Conservation (phyloP, 2,113 vertebrate species). For the Halcyon malimbica region DNA sequence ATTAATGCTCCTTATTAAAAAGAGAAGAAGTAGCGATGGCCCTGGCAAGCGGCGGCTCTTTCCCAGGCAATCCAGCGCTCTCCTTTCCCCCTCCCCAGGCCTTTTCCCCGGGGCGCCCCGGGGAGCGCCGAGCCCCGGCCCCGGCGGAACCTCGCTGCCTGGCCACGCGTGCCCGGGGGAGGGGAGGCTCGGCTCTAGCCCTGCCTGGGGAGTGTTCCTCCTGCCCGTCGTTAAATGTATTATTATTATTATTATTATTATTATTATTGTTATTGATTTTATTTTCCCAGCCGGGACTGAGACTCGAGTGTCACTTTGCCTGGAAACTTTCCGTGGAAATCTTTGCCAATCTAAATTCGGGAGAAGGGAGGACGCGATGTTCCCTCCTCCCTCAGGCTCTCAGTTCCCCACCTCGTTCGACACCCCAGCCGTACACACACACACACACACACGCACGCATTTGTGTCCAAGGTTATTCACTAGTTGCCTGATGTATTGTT, state of each 20-base stretch:
- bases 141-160: neutral
- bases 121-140: neutral
- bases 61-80: neutral
- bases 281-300: neutral
- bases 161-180: neutral
- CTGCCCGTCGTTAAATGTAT: neutral
- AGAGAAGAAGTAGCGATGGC: neutral
- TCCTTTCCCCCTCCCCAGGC: neutral
- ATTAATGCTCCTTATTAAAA: neutral
- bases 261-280: neutral
- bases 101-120: neutral
- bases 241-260: neutral
- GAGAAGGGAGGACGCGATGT: neutral
- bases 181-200: neutral
- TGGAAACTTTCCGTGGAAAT: neutral
- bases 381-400: neutral
- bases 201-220: neutral
- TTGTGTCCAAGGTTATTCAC: slow-evolving; percentile 50
- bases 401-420: neutral
- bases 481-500: slow-evolving; percentile 66
- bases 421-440: neutral
- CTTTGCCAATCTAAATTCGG: neutral
- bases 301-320: neutral
- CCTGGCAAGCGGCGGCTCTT: neutral
- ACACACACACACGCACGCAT: neutral